Evolutionary conservation across 2,113 vertebrate genomes (phyloP).

Genomic region (Condylura cristata): DNA sequence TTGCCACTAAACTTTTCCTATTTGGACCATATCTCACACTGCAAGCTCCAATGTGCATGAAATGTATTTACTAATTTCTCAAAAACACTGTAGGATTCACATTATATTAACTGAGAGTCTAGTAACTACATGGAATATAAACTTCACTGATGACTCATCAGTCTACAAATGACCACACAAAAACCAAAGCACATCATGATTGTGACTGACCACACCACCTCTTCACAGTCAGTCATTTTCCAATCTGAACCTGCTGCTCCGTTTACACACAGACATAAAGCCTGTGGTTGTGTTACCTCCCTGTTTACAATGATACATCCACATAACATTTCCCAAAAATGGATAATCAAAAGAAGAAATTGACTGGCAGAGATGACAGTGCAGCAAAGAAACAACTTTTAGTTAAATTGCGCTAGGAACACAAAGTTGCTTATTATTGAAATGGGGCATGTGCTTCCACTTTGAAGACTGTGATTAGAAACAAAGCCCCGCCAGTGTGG

Average conservation of each 20-base stretch:
- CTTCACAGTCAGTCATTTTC: background rate
- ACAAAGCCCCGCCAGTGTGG: background rate
- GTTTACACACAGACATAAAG: background rate
- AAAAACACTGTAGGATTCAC: background rate
- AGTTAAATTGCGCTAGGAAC: background rate
- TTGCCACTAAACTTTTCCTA: constrained; percentile 63
- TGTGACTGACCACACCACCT: background rate
- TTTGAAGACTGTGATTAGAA: constrained; percentile 25
- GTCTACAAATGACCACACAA: background rate
- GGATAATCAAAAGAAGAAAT: background rate
- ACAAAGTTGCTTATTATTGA: background rate
- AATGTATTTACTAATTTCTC: background rate
- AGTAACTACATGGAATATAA: background rate
- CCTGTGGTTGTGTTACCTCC: background rate
- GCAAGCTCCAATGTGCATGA: background rate
- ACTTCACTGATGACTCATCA: background rate
- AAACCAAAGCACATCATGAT: background rate
- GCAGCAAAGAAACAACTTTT: background rate
- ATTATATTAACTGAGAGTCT: background rate
- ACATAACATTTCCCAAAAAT: background rate
- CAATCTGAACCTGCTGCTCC: background rate
- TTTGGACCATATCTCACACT: background rate
- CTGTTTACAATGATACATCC: background rate
- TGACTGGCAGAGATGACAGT: background rate
- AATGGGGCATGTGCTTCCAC: background rate